Evolutionary conservation across 1,140 invertebrate species (phyloP), one percentile per base, ranked within the genome.

Genomic region (Mercenaria mercenaria): DNA sequence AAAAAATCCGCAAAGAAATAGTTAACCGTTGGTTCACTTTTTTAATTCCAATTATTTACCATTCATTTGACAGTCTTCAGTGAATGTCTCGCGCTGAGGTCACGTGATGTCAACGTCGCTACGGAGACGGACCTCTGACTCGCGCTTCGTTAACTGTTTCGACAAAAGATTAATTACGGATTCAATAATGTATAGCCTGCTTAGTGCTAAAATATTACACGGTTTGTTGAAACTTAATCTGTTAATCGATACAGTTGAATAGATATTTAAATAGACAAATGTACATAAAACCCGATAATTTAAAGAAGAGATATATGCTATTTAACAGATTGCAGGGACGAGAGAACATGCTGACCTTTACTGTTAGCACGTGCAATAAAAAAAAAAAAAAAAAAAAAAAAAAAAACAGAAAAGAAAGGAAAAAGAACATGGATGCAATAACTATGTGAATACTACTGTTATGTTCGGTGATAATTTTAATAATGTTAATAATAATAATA

Each of bases 51-150:
- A 72, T 32, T 72, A 72, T 37, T 72, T 39, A 13, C 67, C 29
- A 72, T 39, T 72, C 67, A 72, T 72, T 67, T 72, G 67, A 72
- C 37, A 72, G 23, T 6, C 67, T 72, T 72, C 67, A 34, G 67
- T 50, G 50, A 77, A 50, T 77, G 74, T 52, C 74, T 77, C 74
- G 74, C 77, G 47, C 29, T 81, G 34, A 50, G 41, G 83, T 86
- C 83, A 86, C 83, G 83, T 86, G 83, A 76, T 52, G 50, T 34
- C 32, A 86, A 76, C 83, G 83, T 86, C 83, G 67, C 83, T 86
- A 86, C 69, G 69, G 69, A n/a, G 83, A 86, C 83, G 47, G 26
- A 34, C 67, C 67, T 64, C 67, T 83, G 81, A 69, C 81, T 83
- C 81, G 81, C 61, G 81, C 34, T 43, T 69, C 37, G 59, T 64